Conservation (phyloP, 2,888 invertebrate genomes). For the Stenoptilia bipunctidactyla region DNA sequence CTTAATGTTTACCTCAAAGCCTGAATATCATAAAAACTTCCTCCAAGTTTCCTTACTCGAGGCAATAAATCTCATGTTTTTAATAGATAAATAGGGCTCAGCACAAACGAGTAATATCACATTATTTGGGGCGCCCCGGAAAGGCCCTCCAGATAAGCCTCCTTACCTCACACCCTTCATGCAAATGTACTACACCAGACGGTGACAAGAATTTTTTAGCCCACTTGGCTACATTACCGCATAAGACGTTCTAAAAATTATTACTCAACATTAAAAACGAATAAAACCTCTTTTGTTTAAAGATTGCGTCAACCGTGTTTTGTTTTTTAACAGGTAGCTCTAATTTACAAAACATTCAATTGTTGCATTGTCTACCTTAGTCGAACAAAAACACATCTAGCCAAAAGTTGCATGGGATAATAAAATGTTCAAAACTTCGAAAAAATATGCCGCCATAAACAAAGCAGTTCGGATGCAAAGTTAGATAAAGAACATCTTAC, state of each 20-base stretch:
- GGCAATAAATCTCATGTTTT: slow-evolving; percentile 63
- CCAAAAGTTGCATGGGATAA: slow-evolving; percentile 37
- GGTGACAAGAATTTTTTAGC: slow-evolving; percentile 71
- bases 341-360: slow-evolving; percentile 10
- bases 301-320: background rate
- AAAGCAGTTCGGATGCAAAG: slow-evolving; percentile 69
- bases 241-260: slow-evolving; percentile 70
- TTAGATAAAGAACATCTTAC: slow-evolving; percentile 72
- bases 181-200: slow-evolving; percentile 69
- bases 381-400: slow-evolving; percentile 27
- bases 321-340: slow-evolving; percentile 38
- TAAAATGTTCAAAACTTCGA: slow-evolving; percentile 67
- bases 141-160: slow-evolving; percentile 69
- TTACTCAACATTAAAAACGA: slow-evolving; percentile 62
- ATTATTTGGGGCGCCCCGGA: slow-evolving; percentile 70
- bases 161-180: slow-evolving; percentile 67
- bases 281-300: slow-evolving; percentile 1
- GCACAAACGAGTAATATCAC: slow-evolving; percentile 71
- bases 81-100: slow-evolving; percentile 71
- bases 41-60: slow-evolving; percentile 57
- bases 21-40: slow-evolving; percentile 62
- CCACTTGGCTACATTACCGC: slow-evolving; percentile 68
- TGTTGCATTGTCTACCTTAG: slow-evolving; percentile 34
- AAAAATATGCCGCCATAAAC: slow-evolving; percentile 67
- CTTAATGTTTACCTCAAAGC: slow-evolving; percentile 54